Base-by-base conservation (phyloP, 1,140 invertebrate genomes). In the Drosophila hydei region DNA sequence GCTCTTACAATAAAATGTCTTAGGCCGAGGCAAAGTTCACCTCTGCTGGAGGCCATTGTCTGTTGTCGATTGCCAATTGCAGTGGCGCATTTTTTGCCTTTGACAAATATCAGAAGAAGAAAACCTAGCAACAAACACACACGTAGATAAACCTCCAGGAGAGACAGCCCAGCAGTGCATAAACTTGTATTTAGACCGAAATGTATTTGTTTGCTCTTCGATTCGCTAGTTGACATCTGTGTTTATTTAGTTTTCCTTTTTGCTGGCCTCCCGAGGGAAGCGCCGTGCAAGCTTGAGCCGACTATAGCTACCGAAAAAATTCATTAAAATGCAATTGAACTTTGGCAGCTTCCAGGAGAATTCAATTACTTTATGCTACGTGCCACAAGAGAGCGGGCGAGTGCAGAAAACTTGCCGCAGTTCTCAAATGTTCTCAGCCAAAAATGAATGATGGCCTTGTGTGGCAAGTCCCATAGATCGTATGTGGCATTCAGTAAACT, bases 261-360 rank as follows among this genome's bases (percentile, higher is more conserved):
- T 16, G 50, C 27, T 30, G 8, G 19, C 21, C 12, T 14, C 25
- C 14, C 12, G 3, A 12, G 36, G 16, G 38, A 5, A 61, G 23
- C 14, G 5, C 59, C n/a, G 21, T 0, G 42, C 1, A 45, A 27
- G 19, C 14, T 61, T 50, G 21, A 61, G 45, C 59, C 38, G 5
- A 8, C 42, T 21, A 19, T 36, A 19, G 58, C 42, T 25, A 27
- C 42, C 43, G 19, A 25, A 58, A 64, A 56, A 30, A 33, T 48
- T 38, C 42, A 65, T 58, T 65, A 58, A 58, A 58, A 48, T 58
- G 36, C 52, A 58, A 58, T 65, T 65, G 63, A 65, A 58, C 30
- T 65, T 65, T 58, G 52, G 21, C 63, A 58, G 43, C 16, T 38
- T 25, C 42, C 52, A 19, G 38, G 38, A 27, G 30, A 58, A 58